Conservation (phyloP, 2,888 invertebrate genomes). For the Pristionchus fissidentatus region DNA sequence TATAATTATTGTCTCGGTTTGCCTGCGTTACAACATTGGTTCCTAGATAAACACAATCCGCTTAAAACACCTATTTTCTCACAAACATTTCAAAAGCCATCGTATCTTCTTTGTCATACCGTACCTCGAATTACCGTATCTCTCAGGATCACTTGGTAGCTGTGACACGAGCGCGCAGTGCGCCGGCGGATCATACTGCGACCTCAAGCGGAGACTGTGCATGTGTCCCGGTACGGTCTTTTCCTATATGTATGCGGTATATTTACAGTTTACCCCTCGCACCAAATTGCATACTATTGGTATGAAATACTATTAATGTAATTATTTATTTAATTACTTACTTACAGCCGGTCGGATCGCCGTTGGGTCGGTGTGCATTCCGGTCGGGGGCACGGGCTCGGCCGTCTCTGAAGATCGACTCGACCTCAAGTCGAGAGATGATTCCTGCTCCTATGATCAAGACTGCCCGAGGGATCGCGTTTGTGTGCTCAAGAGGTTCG, state of each 20-base stretch:
- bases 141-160: conserved; percentile 57
- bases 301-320: neutral
- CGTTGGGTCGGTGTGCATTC: conserved; percentile 62
- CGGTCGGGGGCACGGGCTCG: neutral
- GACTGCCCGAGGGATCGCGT: conserved; percentile 51
- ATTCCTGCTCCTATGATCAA: conserved; percentile 49
- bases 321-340: neutral
- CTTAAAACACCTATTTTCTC: too few relatives aligned
- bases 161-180: conserved; percentile 62
- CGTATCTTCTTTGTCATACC: too few relatives aligned
- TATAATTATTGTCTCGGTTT: too few relatives aligned
- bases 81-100: too few relatives aligned
- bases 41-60: too few relatives aligned
- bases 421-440: conserved; percentile 16
- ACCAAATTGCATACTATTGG: too few relatives aligned
- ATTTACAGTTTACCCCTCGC: too few relatives aligned
- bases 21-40: too few relatives aligned
- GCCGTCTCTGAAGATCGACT: neutral
- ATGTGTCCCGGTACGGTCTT: conserved; percentile 61
- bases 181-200: conserved; percentile 64
- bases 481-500: conserved; percentile 50
- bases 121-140: neutral
- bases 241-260: neutral
- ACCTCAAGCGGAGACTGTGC: conserved; percentile 57
- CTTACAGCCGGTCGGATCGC: conserved; percentile 62